phyloP scores from a whole-genome alignment of 2,888 invertebrate genomes.

The Eumerus sabulonum region DNA sequence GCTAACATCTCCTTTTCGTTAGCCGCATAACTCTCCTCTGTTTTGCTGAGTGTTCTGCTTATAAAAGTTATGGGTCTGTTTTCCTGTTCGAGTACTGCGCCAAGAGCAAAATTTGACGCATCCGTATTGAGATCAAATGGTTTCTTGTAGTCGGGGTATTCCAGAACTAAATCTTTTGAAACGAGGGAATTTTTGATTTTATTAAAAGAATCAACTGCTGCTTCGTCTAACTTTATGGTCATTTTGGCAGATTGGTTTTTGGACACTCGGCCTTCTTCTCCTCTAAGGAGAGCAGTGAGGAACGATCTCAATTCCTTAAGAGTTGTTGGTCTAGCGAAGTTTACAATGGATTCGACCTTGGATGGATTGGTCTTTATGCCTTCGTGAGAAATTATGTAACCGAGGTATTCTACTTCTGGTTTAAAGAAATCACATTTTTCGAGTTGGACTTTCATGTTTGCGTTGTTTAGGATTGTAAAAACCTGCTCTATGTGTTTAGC shows the following conservation, averaged over 20 bases:
- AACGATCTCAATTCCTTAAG: constrained; percentile 2
- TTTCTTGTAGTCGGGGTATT: constrained; percentile 24
- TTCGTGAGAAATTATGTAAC: constrained; percentile 19
- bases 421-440: constrained; percentile 36
- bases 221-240: constrained; percentile 15
- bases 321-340: constrained; percentile 12
- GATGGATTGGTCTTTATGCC: constrained; percentile 22
- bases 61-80: constrained; percentile 37
- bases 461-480: no score
- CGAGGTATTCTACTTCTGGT: constrained; percentile 21
- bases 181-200: constrained; percentile 9
- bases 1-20: constrained; percentile 30
- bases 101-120: constrained; percentile 28
- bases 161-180: constrained; percentile 34
- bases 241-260: constrained; percentile 35
- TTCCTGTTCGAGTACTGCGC: constrained; percentile 33
- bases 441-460: constrained; percentile 44
- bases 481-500: no score
- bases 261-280: constrained; percentile 42
- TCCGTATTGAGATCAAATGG: constrained; percentile 39
- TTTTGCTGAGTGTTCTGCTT: constrained; percentile 22
- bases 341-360: constrained; percentile 22
- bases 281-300: constrained; percentile 37
- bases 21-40: constrained; percentile 27
- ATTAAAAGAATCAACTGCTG: no score